Percentiles rank a stretch among this genome's conserved stretches.
Evolutionary conservation across 1,140 invertebrate genomes (phyloP).

Genomic region (Pachypeltis micranthus): DNA sequence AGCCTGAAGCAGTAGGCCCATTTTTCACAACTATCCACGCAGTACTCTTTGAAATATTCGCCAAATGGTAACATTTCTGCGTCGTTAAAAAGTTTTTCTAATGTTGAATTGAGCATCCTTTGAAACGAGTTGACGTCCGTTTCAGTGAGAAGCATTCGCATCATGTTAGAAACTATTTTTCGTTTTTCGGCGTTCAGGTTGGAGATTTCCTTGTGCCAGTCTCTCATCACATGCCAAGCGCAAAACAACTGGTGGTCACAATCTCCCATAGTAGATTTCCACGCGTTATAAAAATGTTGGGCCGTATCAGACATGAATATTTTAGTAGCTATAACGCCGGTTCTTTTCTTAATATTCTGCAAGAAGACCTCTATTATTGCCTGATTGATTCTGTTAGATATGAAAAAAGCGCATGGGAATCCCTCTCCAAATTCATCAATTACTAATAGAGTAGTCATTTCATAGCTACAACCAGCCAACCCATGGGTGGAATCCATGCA

Average conservation of each 20-base stretch:
- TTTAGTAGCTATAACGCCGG: not conserved
- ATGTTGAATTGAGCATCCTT: not conserved
- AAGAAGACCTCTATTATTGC: not conserved
- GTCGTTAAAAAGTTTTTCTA: not conserved
- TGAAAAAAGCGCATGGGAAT: not conserved
- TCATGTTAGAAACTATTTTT: not conserved
- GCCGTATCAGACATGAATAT: not conserved
- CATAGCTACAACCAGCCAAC: not conserved
- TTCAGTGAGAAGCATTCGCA: not conserved
- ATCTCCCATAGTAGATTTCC: not conserved
- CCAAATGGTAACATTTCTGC: not conserved
- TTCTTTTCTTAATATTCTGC: not conserved
- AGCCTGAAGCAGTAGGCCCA: conserved; percentile 14
- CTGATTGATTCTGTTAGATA: not conserved
- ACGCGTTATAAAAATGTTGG: not conserved
- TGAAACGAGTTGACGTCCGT: not conserved
- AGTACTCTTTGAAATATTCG: conserved; percentile 9
- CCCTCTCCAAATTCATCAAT: not conserved
- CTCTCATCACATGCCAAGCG: not conserved
- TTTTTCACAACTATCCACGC: not conserved
- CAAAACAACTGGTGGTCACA: not conserved
- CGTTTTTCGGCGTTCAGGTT: not conserved
- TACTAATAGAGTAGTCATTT: too few species aligned
- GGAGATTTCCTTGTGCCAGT: not conserved
- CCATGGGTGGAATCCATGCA: conserved; percentile 14